Percentiles rank a stretch among this genome's conserved stretches.
Evolutionary conservation across 2,888 invertebrate species (phyloP).

Genomic region (Pimpla rufipes): DNA sequence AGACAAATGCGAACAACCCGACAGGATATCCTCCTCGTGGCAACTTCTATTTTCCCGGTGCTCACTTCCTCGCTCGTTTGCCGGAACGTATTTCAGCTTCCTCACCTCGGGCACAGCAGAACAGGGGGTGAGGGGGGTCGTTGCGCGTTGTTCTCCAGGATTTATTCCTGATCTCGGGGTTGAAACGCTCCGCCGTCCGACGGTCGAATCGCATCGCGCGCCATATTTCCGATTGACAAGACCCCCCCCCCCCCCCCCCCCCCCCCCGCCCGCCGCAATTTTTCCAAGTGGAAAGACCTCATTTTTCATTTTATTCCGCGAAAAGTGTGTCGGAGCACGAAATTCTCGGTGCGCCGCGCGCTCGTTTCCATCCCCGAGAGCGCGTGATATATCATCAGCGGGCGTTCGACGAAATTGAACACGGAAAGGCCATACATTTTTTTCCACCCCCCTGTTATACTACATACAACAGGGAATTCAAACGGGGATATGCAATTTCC

Average conservation of each 20-base stretch:
- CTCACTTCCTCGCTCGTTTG: slow-evolving; percentile 12
- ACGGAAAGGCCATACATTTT: slow-evolving; percentile 16
- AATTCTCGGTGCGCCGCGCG: background rate
- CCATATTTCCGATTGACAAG: slow-evolving; percentile 44
- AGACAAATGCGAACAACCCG: background rate
- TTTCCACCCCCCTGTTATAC: no score
- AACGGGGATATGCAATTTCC: slow-evolving; percentile 20
- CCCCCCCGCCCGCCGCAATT: slow-evolving; percentile 1
- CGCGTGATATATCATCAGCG: background rate
- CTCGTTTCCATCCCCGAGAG: background rate
- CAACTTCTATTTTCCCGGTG: slow-evolving; percentile 16
- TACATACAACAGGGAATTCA: slow-evolving; percentile 20
- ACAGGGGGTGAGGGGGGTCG: background rate
- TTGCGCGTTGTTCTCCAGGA: slow-evolving; percentile 23
- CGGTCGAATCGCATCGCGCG: slow-evolving; percentile 39
- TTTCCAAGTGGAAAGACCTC: slow-evolving; percentile 8
- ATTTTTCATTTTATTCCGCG: slow-evolving; percentile 34
- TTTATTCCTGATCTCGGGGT: slow-evolving; percentile 55
- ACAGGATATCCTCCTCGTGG: slow-evolving; percentile 10
- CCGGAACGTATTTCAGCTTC: slow-evolving; percentile 24
- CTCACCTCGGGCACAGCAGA: background rate
- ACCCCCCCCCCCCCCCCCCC: no score
- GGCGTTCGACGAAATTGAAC: slow-evolving; percentile 24
- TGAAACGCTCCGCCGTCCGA: slow-evolving; percentile 25
- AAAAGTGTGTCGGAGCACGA: slow-evolving; percentile 13